Base-by-base conservation (phyloP, 2,888 invertebrate species). In the Apotomis capreana region DNA sequence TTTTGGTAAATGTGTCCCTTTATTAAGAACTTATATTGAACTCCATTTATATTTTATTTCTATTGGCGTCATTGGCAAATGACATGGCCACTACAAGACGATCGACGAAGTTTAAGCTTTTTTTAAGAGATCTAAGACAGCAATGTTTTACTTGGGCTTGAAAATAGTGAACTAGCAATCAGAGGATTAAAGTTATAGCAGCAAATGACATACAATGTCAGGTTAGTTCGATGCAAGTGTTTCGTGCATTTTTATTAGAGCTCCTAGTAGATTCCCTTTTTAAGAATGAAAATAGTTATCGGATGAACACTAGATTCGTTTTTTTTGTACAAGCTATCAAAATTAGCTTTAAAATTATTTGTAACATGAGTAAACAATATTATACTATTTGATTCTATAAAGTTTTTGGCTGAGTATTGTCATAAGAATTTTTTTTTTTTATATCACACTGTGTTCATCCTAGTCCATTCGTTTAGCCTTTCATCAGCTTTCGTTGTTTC, bases 11-110 rank as follows among this genome's bases (percentile, higher is more conserved):
- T n/a, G 6, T 62, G 52, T 51, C 54, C 73, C 71, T 57, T 60
- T 59, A 68, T 46, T 13, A 60, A 10, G 36, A 52, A 36, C 74
- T 76, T 74, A 79, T 74, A 69, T 78, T 75, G 74, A 77, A 63
- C 72, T 61, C 68, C 59, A 73, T 76, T 74, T 78, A 15, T 10
- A 12, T 64, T 76, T 76, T 74, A 78, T 79, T 76, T 77, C 70
- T 75, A 81, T 44, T 70, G 51, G 72, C 70, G 57, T 71, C 75
- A 81, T 37, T 70, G 51, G 72, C 70, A 52, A 78, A 79, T 78
- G 83, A 81, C 82, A 40, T 85, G 83, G 84, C 78, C 75, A 83
- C 91, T 92, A 92, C 87, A 87, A 92, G 92, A 92, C 92, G 91
- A 89, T 85, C 87, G 90, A 86, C 87, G 81, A 77, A 78, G 70